phyloP scores from a whole-genome alignment of 2,888 invertebrate genomes.

The Bruchidius siliquastri region DNA sequence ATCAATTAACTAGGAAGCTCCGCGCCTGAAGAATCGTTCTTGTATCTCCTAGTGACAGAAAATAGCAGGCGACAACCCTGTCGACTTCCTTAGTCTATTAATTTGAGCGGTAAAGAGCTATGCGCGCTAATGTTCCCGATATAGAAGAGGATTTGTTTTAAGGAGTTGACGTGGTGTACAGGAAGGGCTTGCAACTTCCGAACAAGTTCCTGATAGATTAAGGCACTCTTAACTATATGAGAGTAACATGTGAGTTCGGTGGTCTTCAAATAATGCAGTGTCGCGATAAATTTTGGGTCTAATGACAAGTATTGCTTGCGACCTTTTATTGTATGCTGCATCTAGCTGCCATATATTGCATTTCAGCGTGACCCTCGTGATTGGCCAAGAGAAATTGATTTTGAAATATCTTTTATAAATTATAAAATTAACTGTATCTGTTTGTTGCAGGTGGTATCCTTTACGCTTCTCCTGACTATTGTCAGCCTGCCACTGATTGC shows the following conservation, averaged over 20 bases:
- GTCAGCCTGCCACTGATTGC: constrained; percentile 27
- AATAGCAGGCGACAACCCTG: neutral
- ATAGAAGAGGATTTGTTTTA: neutral
- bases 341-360: too few species aligned
- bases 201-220: too few species aligned
- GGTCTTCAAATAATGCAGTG: too few species aligned
- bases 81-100: neutral
- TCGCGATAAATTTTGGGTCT: too few species aligned
- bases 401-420: too few species aligned
- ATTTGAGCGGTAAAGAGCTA: neutral
- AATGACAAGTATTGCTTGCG: too few species aligned
- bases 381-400: too few species aligned
- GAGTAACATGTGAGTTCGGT: too few species aligned
- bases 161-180: neutral
- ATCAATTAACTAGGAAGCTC: neutral
- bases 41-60: neutral
- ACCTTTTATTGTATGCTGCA: too few species aligned
- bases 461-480: constrained; percentile 29
- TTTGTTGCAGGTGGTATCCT: constrained; percentile 39
- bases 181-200: neutral
- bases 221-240: too few species aligned
- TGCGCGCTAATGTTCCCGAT: neutral
- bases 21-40: neutral
- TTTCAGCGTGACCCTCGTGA: too few species aligned
- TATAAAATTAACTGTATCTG: too few species aligned